Base-by-base conservation (phyloP, 2,113 vertebrate genomes). In the Prietella phreatophila region DNA sequence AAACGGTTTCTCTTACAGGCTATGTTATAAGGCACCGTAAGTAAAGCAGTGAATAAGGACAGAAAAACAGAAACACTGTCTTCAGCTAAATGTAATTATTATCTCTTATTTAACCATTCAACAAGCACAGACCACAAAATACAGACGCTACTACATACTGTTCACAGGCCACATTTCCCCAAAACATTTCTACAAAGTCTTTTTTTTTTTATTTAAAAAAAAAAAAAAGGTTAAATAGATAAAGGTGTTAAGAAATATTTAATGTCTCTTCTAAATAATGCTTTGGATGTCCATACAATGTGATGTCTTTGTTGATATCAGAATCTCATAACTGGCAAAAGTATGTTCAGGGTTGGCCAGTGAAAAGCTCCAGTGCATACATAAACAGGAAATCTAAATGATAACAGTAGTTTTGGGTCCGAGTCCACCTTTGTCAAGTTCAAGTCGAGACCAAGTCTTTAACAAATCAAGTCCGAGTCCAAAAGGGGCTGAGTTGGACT, bases 341-440 rank as follows among this genome's bases (percentile, higher is more conserved):
- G 30, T 14, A 25, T 47, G 39, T 33, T 90, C 91, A 92, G 93
- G 89, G 25, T 91, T 90, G 90, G 61, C 60, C 73, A 27, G 79
- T 84, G 75, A 82, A 58, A 89, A 87, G 79, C 47, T 50, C 47
- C 30, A 27, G 88, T 84, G n/a, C 30, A 88, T 10, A 50, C 75
- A 47, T 47, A 27, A 20, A 36, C 30, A 27, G 47, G 42, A 69
- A 71, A 58, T 67, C 50, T 73, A n/a, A 53, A 47, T 30, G 15
- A 36, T 82, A 55, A 55, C 53, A 50, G 42, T 47, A 47, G 6
- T 47, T 5, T 47, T 47, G 42, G 42, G 42, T 47, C 42, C 6
- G 42, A 47, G 42, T 47, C 42, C 42, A 47, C 42, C 42, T 47
- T 47, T 47, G 42, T 47, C 5, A 0, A 47, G 42, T 47, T 47